These are phyloP conservation scores for Pseudopipra pipra DNA, from an alignment of 2,113 vertebrate species.

Conservation along the genomic window DNA sequence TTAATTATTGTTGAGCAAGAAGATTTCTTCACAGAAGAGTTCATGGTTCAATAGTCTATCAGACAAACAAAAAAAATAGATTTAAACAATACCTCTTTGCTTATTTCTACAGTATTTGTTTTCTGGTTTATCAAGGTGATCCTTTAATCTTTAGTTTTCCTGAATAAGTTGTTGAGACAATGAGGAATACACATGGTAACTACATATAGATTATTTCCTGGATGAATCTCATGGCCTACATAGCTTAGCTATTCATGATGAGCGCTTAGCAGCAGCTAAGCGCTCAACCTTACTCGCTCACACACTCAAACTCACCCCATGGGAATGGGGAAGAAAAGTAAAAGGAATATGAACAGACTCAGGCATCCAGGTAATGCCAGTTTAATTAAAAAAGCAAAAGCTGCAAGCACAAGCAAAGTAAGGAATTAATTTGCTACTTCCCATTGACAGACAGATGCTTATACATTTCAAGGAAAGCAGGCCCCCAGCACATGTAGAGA, in stretches of 20 bases:
- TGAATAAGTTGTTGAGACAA: neutral
- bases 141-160: neutral
- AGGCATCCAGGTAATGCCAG: neutral
- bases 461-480: neutral
- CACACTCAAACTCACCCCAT: neutral
- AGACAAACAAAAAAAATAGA: neutral
- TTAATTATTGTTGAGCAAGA: neutral
- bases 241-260: neutral
- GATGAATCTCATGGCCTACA: neutral
- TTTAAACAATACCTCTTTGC: neutral
- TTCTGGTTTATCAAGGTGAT: neutral
- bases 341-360: neutral
- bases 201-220: neutral
- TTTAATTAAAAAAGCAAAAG: neutral
- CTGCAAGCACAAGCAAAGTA: neutral
- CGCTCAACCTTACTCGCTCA: neutral
- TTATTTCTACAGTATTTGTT: neutral
- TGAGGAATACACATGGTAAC: neutral
- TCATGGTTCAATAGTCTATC: neutral
- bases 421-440: neutral
- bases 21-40: neutral
- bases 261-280: neutral
- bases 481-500: neutral
- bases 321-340: neutral
- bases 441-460: neutral